A percentile compares a stretch with the other conserved stretches of the same genome.
phyloP scores from a whole-genome alignment of 2,797 vertebrate genomes.

The Holocentrus rufus region DNA sequence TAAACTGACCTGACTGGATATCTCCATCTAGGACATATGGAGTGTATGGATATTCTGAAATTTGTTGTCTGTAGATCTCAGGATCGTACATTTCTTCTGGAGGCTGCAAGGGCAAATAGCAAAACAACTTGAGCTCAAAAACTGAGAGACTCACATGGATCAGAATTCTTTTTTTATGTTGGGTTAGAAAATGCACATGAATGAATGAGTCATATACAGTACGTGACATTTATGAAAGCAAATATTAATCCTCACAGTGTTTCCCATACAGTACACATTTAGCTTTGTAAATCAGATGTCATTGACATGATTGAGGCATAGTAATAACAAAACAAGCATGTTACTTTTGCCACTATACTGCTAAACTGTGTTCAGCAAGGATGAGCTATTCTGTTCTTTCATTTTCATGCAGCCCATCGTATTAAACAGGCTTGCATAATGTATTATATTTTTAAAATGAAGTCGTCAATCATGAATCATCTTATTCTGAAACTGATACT shows the following conservation, averaged over 20 bases:
- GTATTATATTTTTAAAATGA: constrained; percentile 54
- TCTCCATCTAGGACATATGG: constrained; percentile 93
- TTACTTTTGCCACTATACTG: constrained; percentile 31
- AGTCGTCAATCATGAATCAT: constrained; percentile 33
- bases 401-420: constrained; percentile 65
- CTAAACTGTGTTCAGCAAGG: constrained; percentile 5
- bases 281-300: constrained; percentile 3
- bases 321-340: not conserved
- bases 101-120: constrained; percentile 80
- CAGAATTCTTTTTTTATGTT: not conserved
- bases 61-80: constrained; percentile 90
- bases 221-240: not conserved
- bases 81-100: constrained; percentile 94
- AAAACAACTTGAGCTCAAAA: constrained; percentile 21
- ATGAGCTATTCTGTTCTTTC: constrained; percentile 53
- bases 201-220: no score
- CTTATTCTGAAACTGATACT: constrained; percentile 5
- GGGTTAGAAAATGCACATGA: not conserved
- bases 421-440: constrained; percentile 64
- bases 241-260: not conserved
- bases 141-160: not conserved
- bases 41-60: constrained; percentile 88
- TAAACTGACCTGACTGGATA: constrained; percentile 88
- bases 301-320: not conserved
- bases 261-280: constrained; percentile 1